These are phyloP conservation scores for Andrena dorsata DNA, from an alignment of 2,888 invertebrate genomes.

Conservation along the genomic window DNA sequence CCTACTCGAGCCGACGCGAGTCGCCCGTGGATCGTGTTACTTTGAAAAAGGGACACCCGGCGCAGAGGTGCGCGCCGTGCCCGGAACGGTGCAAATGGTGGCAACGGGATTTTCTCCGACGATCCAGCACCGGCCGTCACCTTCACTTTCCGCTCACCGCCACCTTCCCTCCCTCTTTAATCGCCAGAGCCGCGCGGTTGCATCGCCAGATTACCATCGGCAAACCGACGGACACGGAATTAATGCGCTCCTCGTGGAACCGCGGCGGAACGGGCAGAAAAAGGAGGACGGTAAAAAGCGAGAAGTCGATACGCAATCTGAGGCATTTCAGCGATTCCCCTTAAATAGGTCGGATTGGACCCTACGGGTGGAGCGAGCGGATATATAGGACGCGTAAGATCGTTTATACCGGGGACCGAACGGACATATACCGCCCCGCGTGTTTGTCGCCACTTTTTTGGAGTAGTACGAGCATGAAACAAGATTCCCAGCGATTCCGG, in stretches of 20 bases:
- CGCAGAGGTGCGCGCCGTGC: background rate
- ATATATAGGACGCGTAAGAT: background rate
- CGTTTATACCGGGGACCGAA: background rate
- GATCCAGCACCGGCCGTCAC: background rate
- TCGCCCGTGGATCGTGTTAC: slow-evolving; percentile 65
- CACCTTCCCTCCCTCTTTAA: slow-evolving; percentile 1
- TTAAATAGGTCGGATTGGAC: background rate
- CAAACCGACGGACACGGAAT: background rate
- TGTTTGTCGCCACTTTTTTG: background rate
- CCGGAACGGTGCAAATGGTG: slow-evolving; percentile 22
- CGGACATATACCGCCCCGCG: background rate
- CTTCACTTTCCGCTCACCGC: too few relatives aligned
- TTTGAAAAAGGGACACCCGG: slow-evolving; percentile 64
- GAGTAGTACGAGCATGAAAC: background rate
- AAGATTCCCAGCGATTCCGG: slow-evolving; percentile 17
- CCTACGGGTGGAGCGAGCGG: background rate
- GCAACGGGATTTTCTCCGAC: slow-evolving; percentile 31
- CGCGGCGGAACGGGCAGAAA: background rate
- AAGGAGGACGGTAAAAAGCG: slow-evolving; percentile 1
- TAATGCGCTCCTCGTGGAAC: background rate
- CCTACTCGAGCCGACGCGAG: slow-evolving; percentile 57
- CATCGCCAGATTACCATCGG: background rate
- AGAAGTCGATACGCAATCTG: slow-evolving; percentile 1
- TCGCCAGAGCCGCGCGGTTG: background rate
- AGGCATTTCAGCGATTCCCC: slow-evolving; percentile 19